Evolutionary conservation across 2,797 vertebrate species (phyloP).

Genomic region (Leucoraja ocellata): DNA sequence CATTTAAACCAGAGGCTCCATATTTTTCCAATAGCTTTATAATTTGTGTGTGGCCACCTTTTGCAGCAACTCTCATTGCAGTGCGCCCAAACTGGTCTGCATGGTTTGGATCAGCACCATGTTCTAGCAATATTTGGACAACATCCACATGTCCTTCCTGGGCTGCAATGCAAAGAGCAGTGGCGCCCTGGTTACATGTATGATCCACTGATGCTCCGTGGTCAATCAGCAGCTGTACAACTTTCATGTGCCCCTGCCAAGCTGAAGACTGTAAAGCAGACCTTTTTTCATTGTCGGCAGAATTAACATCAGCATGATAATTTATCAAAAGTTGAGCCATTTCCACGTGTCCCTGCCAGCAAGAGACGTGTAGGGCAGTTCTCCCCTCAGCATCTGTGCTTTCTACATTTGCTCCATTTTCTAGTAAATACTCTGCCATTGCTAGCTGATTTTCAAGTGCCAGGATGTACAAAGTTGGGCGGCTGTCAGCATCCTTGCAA

Average conservation of each 20-base stretch:
- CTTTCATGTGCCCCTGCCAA: constrained; percentile 90
- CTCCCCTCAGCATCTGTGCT: constrained; percentile 86
- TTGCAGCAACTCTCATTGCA: constrained; percentile 93
- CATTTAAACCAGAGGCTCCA: constrained; percentile 78
- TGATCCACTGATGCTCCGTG: constrained; percentile 82
- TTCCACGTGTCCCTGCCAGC: constrained; percentile 95
- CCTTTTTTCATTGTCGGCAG: constrained; percentile 88
- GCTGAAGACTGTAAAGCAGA: constrained; percentile 92
- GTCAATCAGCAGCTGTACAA: constrained; percentile 86
- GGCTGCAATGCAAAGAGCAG: constrained; percentile 92
- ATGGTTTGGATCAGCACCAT: constrained; percentile 88
- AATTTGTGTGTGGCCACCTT: constrained; percentile 86
- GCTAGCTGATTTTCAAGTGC: constrained; percentile 91
- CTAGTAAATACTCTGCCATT: constrained; percentile 90
- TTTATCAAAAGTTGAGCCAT: constrained; percentile 87
- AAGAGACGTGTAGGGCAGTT: constrained; percentile 93
- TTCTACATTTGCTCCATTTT: constrained; percentile 89
- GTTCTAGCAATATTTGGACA: constrained; percentile 84
- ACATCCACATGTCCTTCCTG: constrained; percentile 95
- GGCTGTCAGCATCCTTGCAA: constrained; percentile 87
- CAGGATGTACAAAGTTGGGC: constrained; percentile 91
- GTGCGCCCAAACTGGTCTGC: constrained; percentile 95
- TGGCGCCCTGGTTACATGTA: constrained; percentile 94
- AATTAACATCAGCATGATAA: constrained; percentile 81
- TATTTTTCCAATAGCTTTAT: constrained; percentile 92